These are phyloP conservation scores for Meloidogyne floridensis DNA, from an alignment of 1,140 invertebrate genomes.

Conservation along the genomic window DNA sequence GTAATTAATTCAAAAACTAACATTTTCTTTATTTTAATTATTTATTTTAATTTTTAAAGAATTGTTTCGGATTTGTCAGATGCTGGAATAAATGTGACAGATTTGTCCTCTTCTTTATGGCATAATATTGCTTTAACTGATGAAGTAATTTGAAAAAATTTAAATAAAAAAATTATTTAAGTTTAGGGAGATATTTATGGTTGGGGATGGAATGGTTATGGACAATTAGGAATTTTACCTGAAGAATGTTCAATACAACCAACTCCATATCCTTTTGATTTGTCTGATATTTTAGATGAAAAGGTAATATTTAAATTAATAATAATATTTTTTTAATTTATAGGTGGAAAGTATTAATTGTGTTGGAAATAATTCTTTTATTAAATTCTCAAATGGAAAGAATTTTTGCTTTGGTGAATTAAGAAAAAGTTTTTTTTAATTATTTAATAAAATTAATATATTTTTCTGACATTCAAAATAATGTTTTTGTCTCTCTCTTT, in stretches of 20 bases:
- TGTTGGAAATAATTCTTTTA: constrained; percentile 22
- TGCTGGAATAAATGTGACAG: constrained; percentile 6
- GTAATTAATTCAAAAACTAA: neutral
- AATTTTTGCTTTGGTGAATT: constrained; percentile 6
- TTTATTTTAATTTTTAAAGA: constrained; percentile 3
- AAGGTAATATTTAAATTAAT: constrained; percentile 2
- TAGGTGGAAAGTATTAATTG: constrained; percentile 14
- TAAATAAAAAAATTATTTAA: neutral
- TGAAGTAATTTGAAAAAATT: constrained; percentile 7
- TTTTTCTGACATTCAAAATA: too few relatives aligned
- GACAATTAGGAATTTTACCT: constrained; percentile 27
- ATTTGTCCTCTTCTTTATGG: constrained; percentile 6
- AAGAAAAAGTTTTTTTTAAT: neutral
- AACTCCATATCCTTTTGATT: constrained; percentile 32
- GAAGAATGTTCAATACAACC: constrained; percentile 32
- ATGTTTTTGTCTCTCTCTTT: too few relatives aligned
- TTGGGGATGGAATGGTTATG: constrained; percentile 35
- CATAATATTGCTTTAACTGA: constrained; percentile 20
- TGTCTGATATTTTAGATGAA: constrained; percentile 19
- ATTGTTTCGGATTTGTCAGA: constrained; percentile 9
- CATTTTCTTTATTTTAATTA: neutral
- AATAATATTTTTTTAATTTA: neutral
- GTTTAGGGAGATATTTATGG: constrained; percentile 34
- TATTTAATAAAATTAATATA: too few relatives aligned
- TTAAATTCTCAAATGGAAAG: constrained; percentile 6